Evolutionary conservation across 2,888 invertebrate species (phyloP).

Genomic region (Cheilosia variabilis): DNA sequence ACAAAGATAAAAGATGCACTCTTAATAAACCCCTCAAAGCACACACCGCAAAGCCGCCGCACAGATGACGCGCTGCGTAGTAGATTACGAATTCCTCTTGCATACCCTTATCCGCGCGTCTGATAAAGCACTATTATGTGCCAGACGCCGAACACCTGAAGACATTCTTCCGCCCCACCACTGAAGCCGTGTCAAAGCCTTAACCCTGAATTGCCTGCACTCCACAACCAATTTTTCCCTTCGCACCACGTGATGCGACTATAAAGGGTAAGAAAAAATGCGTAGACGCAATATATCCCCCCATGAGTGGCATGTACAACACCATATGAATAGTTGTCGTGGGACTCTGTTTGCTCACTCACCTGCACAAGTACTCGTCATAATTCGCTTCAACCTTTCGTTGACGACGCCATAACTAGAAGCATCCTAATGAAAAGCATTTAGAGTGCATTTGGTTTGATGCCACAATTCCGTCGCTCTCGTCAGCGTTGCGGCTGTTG

Average conservation of each 20-base stretch:
- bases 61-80: constrained; percentile 15
- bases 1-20: constrained; percentile 1
- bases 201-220: constrained; percentile 48
- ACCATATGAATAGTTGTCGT: not conserved
- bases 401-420: constrained; percentile 7
- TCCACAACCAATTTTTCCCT: not conserved
- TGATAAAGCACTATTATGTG: constrained; percentile 7
- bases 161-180: not conserved
- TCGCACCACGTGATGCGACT: not conserved
- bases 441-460: constrained; percentile 58
- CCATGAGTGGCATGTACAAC: not conserved
- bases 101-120: not conserved
- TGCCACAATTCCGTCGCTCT: constrained; percentile 18
- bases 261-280: constrained; percentile 23
- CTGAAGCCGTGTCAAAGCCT: constrained; percentile 4
- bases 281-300: constrained; percentile 43
- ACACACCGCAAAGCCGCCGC: not conserved
- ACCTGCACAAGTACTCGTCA: constrained; percentile 32
- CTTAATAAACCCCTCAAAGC: constrained; percentile 2
- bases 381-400: constrained; percentile 24
- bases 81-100: not conserved
- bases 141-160: constrained; percentile 18
- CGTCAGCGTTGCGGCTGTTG: constrained; percentile 36
- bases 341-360: constrained; percentile 44
- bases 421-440: constrained; percentile 58